Evolutionary conservation across 2,888 invertebrate genomes (phyloP).

Genomic region (Nipponacmea schrenckii): DNA sequence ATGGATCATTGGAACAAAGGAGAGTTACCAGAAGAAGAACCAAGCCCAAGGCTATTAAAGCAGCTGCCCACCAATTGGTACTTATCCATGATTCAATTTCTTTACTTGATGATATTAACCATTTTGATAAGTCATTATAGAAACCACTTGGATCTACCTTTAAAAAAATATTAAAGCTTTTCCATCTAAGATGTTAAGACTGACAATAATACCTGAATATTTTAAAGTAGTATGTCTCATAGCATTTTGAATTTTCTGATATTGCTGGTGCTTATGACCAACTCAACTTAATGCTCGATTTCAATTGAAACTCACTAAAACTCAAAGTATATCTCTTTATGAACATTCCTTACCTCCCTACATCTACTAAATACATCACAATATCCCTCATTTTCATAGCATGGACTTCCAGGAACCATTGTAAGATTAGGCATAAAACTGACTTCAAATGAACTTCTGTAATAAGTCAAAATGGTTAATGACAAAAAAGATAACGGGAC

Average conservation of each 20-base stretch:
- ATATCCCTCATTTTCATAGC: slow-evolving; percentile 96
- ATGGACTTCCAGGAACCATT: slow-evolving; percentile 94
- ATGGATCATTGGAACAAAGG: too few species aligned
- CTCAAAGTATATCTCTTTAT: too few species aligned
- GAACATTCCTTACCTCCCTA: slow-evolving; percentile 83
- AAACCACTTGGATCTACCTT: not conserved
- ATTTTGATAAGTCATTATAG: not conserved
- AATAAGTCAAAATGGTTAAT: slow-evolving; percentile 12
- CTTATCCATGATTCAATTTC: not conserved
- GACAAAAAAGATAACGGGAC: slow-evolving; percentile 18
- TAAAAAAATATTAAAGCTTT: not conserved
- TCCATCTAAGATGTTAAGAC: too few species aligned
- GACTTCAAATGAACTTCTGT: slow-evolving; percentile 80
- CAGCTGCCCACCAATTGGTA: slow-evolving; percentile 3
- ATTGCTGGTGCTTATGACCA: too few species aligned
- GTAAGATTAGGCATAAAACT: slow-evolving; percentile 85
- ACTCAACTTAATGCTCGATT: too few species aligned
- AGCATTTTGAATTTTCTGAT: too few species aligned
- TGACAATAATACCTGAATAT: too few species aligned
- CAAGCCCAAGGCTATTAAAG: not conserved
- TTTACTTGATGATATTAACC: not conserved
- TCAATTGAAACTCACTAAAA: too few species aligned
- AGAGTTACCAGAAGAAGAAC: not conserved
- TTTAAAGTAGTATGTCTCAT: too few species aligned
- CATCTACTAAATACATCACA: slow-evolving; percentile 99